phyloP scores from a whole-genome alignment of 2,113 vertebrate species.

The Salvelinus sp. region DNA sequence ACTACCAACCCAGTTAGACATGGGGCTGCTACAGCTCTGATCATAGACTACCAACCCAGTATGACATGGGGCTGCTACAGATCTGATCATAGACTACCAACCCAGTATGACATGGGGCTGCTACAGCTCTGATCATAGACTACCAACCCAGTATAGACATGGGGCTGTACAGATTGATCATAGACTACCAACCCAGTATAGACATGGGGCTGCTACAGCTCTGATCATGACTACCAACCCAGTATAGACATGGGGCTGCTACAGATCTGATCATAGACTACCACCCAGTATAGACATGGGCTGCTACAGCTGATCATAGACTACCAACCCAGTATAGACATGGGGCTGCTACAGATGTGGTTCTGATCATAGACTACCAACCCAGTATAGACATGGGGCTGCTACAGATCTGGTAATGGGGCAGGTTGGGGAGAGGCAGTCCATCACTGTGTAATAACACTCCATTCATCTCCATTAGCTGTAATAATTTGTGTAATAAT shows the following conservation, averaged over 20 bases:
- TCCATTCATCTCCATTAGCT: constrained; percentile 41
- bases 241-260: background rate
- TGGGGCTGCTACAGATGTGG: too few species aligned
- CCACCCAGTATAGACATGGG: background rate
- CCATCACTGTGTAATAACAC: constrained; percentile 58
- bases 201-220: too few species aligned
- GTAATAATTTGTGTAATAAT: constrained; percentile 10
- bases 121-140: background rate
- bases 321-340: background rate
- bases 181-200: background rate
- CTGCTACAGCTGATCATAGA: background rate
- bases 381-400: background rate
- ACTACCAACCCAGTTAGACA: background rate
- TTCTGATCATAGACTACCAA: background rate
- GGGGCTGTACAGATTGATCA: too few species aligned
- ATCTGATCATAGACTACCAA: too few species aligned
- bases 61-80: too few species aligned
- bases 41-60: too few species aligned
- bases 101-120: too few species aligned
- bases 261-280: background rate
- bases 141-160: background rate
- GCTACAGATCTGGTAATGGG: background rate
- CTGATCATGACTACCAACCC: background rate
- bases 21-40: too few species aligned
- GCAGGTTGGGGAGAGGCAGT: constrained; percentile 53